Evolutionary conservation across 2,888 invertebrate species (phyloP), one percentile per base, ranked within the genome.

Genomic region (Morpho helenor): DNA sequence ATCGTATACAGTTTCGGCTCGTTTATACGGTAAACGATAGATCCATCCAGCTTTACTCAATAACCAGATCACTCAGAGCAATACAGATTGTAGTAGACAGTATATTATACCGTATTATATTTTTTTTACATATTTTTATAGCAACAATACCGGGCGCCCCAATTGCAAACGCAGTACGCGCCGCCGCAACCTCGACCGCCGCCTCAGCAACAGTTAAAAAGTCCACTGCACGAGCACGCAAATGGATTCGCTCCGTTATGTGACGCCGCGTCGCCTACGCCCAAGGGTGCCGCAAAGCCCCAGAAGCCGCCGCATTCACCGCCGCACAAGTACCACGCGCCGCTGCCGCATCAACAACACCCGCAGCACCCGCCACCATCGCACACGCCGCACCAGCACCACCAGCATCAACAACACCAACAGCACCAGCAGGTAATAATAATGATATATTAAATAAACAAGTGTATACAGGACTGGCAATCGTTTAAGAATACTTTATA

Each of bases 171-270:
- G 67, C 87, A 88, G 66, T 84, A 85, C 70, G 87, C 87, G 59
- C 87, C 84, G 63, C 80, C 84, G 46, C 83, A 79, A 63, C 83
- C 79, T 45, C 76, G 74, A 54, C 82, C 71, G 50, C 82, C 77
- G 57, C 83, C 81, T 53, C 83, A 81, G 52, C 89, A 85, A 65
- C 87, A 80, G 74, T 81, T 93, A 55, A 93, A 93, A 80, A 92
- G 92, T 62, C 93, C 93, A 31, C 79, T 90, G 56, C 91, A 91
- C 78, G 91, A 89, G 72, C 89, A 90, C 68, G 84, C 85, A 46
- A 88, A 88, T 70, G 89, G 89, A 9, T 88, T 88, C 72, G 85
- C 94, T 61, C 91, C 94, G 61, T 92, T 95, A 71, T 86, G 93
- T 92, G 79, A 94, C 80, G 69, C 92, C 79, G 68, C 92, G 82